Percentiles rank a stretch among this genome's conserved stretches.
phyloP scores from a whole-genome alignment of 2,888 invertebrate species.

The Coleophora deauratella region DNA sequence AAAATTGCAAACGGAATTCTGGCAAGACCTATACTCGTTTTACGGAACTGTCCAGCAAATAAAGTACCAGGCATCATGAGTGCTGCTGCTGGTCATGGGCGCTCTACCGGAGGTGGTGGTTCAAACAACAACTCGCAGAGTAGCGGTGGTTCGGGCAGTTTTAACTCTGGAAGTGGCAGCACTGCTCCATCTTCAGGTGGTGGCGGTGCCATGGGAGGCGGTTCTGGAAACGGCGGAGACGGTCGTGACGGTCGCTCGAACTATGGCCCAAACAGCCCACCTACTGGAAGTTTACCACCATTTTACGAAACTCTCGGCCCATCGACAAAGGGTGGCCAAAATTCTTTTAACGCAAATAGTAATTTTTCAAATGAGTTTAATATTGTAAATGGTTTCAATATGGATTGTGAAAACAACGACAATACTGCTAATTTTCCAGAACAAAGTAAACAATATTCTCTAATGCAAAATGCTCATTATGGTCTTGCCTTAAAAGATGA shows the following conservation, averaged over 20 bases:
- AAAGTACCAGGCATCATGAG: slow-evolving; percentile 79
- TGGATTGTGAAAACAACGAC: slow-evolving; percentile 85
- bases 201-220: slow-evolving; percentile 77
- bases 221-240: slow-evolving; percentile 84
- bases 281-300: slow-evolving; percentile 90
- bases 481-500: slow-evolving; percentile 87
- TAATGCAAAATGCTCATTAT: slow-evolving; percentile 88
- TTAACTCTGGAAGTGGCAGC: slow-evolving; percentile 71
- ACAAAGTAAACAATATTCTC: slow-evolving; percentile 82
- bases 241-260: slow-evolving; percentile 89
- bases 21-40: slow-evolving; percentile 67
- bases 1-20: slow-evolving; percentile 76
- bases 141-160: slow-evolving; percentile 62
- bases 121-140: slow-evolving; percentile 70
- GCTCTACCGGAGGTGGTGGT: slow-evolving; percentile 76
- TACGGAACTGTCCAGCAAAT: slow-evolving; percentile 69
- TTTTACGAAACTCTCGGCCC: slow-evolving; percentile 86
- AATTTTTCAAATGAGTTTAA: slow-evolving; percentile 80
- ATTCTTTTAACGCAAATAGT: slow-evolving; percentile 80
- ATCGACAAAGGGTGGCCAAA: slow-evolving; percentile 82
- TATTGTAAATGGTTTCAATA: slow-evolving; percentile 80
- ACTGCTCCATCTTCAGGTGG: slow-evolving; percentile 76
- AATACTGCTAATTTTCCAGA: slow-evolving; percentile 62
- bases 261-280: slow-evolving; percentile 91
- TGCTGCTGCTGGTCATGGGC: slow-evolving; percentile 87